Conservation (phyloP, 2,888 invertebrate species). For the Caenorhabditis wallacei region DNA sequence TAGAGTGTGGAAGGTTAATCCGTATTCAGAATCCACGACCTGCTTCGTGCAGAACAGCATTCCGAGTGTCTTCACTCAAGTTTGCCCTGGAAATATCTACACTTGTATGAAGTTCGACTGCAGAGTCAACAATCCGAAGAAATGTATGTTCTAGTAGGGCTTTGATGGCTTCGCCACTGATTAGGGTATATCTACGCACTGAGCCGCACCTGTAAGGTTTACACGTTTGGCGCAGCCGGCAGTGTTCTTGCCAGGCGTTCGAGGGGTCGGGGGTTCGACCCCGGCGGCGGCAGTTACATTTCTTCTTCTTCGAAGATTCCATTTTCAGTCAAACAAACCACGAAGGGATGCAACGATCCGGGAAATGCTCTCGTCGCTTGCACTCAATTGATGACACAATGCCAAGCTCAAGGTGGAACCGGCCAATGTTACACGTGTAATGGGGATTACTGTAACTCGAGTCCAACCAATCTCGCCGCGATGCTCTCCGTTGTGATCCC, state of each 20-base stretch:
- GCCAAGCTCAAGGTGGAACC: conserved; percentile 60
- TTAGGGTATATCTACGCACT: no score
- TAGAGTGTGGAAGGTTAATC: background rate
- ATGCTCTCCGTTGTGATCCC: conserved; percentile 25
- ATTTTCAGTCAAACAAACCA: conserved; percentile 57
- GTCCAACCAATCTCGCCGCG: conserved; percentile 32
- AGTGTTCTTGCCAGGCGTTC: no score
- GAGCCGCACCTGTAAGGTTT: no score
- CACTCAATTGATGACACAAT: conserved; percentile 54
- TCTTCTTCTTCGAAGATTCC: no score
- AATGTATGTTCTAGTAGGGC: conserved; percentile 53
- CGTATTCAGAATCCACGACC: conserved; percentile 49
- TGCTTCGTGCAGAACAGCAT: conserved; percentile 65
- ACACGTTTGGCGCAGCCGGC: no score
- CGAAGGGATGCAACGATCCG: conserved; percentile 63
- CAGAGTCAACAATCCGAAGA: conserved; percentile 50
- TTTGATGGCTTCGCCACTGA: no score
- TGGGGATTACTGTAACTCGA: conserved; percentile 61
- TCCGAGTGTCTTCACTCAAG: conserved; percentile 47
- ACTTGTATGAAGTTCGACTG: conserved; percentile 62
- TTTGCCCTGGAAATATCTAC: conserved; percentile 52
- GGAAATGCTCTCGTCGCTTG: conserved; percentile 55
- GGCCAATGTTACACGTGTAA: conserved; percentile 61
- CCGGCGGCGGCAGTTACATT: no score
- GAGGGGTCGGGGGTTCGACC: no score